Evolutionary conservation across 2,888 invertebrate species (phyloP), one percentile per base, ranked within the genome.

Genomic region (Sarcophaga variegata): DNA sequence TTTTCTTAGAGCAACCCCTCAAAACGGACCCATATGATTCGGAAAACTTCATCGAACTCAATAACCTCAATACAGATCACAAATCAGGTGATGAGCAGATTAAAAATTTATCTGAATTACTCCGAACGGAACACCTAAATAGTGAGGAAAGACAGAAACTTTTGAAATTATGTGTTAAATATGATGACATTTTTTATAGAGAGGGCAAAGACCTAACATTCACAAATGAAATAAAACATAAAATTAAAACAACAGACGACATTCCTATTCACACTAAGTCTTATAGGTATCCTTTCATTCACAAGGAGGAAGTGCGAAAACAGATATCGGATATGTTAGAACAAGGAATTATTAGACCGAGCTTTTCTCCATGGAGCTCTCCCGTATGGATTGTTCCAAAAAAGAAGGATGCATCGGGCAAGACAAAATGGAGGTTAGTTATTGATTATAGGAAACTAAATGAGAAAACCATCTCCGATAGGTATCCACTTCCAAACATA

Each of bases 271-370:
- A 62, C 22, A 63, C 80, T 1, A 76, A 72, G 47, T 75, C 79
- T 3, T 88, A 85, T 27, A 81, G 84, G 27, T 88, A 88, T 66
- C 88, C 88, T 12, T 79, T 82, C n/a, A 27, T 84, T 47, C 82
- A 86, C 27, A 81, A 70, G 25, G 45, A 75, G 8, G 62, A 74
- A n/a, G 67, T 81, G 47, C 59, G 45, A 14, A 66, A 25, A 60
- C 72, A 81, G 74, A 74, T 74, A 37, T 60, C 75, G 75, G 72
- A 74, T 81, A 66, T 74, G 67, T 76, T 74, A 45, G 17, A 72
- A 47, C 64, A 72, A 17, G 37, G 54, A 37, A 74, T 81, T 66
- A 81, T 71, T 47, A 70, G 54, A 17, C 66, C 66, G 1, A 66
- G n/a, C 17, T 66, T 37, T 54, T 76, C 66, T 22, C 59, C 76